Evolutionary conservation across 2,113 vertebrate species (phyloP).

Genomic region (Leuciscus idus): DNA sequence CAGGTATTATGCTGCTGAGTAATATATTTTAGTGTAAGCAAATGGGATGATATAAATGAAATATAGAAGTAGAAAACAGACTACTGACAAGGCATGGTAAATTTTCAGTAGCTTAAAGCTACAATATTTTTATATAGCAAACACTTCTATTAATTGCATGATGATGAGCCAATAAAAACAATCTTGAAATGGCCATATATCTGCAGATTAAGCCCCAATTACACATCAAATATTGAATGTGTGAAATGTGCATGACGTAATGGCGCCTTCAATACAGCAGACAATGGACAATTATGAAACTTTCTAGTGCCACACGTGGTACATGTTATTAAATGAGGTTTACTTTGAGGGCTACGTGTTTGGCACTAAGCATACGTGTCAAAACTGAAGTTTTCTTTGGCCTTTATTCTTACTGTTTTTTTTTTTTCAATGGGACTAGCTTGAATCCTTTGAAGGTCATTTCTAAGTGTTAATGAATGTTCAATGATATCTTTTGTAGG

Average conservation of each 20-base stretch:
- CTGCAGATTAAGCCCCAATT: neutral
- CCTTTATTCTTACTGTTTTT: neutral
- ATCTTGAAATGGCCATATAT: neutral
- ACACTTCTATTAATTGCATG: neutral
- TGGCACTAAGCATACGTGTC: neutral
- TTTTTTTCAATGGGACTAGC: neutral
- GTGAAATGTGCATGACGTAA: no score
- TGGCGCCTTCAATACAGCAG: no score
- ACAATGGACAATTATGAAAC: no score
- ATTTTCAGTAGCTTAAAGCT: neutral
- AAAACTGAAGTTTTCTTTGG: neutral
- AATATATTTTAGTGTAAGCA: neutral
- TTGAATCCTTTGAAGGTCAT: neutral
- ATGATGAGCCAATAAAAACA: neutral
- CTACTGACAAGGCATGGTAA: neutral
- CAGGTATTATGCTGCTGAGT: neutral
- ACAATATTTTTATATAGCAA: neutral
- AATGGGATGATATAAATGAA: neutral
- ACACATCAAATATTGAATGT: no score
- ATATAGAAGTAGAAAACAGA: no score
- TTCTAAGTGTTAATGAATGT: neutral
- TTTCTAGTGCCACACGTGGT: no score
- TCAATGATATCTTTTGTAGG: constrained; percentile 71
- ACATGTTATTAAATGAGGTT: neutral
- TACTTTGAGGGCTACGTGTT: neutral